A percentile compares a stretch with the other conserved stretches of the same genome.
Conservation (phyloP, 2,113 vertebrate species). For the Gallinago media region DNA sequence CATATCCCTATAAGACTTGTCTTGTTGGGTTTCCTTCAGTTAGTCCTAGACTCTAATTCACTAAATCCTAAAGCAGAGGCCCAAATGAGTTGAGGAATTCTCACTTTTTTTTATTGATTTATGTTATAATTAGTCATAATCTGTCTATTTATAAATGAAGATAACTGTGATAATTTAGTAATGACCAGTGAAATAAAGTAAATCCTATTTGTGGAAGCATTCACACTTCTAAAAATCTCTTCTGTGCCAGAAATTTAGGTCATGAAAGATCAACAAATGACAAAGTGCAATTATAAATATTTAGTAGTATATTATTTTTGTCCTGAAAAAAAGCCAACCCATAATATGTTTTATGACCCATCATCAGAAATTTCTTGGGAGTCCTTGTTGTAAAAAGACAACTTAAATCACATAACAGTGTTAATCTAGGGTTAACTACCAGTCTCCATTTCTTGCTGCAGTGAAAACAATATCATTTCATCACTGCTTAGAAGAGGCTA, state of each 20-base stretch:
- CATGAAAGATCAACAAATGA: not conserved
- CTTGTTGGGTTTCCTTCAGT: not conserved
- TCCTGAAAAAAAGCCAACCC: not conserved
- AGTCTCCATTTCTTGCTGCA: not conserved
- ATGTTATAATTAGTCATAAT: not conserved
- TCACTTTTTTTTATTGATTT: not conserved
- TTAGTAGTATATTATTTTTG: not conserved
- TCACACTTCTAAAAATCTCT: not conserved
- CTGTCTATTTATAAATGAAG: not conserved
- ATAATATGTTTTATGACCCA: not conserved
- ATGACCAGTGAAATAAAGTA: not conserved
- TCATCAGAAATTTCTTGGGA: not conserved
- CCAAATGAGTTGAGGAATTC: not conserved
- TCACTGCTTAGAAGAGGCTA: not conserved
- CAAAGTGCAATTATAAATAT: not conserved
- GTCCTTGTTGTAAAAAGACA: not conserved
- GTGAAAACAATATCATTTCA: not conserved
- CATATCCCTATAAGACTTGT: not conserved
- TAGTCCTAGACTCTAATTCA: not conserved
- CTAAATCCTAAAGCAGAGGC: not conserved
- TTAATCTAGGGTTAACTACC: not conserved
- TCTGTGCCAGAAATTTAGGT: not conserved
- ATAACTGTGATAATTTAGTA: not conserved
- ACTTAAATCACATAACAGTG: not conserved
- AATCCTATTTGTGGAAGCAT: not conserved